Base-by-base conservation (phyloP, 2,797 vertebrate species). In the Bradypodion ventrale region DNA sequence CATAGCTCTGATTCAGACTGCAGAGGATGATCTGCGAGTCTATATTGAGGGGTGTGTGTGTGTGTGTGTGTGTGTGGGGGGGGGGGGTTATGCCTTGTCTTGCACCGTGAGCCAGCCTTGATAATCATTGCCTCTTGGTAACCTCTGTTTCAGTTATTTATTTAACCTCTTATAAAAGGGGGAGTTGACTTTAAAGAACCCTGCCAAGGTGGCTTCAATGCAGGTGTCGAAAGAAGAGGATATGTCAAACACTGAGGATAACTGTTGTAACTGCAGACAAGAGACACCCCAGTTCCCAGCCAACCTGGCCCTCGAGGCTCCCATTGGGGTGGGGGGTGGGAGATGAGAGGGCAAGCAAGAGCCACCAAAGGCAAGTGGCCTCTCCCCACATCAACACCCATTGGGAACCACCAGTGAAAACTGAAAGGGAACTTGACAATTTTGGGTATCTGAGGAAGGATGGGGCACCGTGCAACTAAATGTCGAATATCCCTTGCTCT, bases 401-500 rank as follows among this genome's bases (percentile, higher is more conserved):
- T 1, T 2, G 77, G 70, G 77, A 89, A 86, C 0, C 0, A 7
- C 80, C 77, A 77, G 66, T 70, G 5, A 12, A 19, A 77, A 60
- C 21, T 89, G 84, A 90, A 92, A 91, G 80, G 84, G 85, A 74
- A 76, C 85, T 89, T 92, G 90, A 88, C 85, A 90, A 88, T 87
- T 89, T 16, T 78, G 86, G 80, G 84, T 83, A 85, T 91, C 89
- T 89, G 90, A 84, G 89, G 83, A 85, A 90, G 93, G 92, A 93
- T 91, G 93, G 84, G 56, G 90, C 86, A 83, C 85, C 79, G 35
- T 77, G 75, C 91, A 93, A 94, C 95, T 93, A 93, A 91, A 86
- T n/a, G n/a, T n/a, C n/a, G n/a, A n/a, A n/a, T n/a, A n/a, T n/a
- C n/a, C n/a, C n/a, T n/a, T n/a, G n/a, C n/a, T 60, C 59, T 60